Conservation (phyloP, 2,113 vertebrate genomes). For the Urocolius indicus region DNA sequence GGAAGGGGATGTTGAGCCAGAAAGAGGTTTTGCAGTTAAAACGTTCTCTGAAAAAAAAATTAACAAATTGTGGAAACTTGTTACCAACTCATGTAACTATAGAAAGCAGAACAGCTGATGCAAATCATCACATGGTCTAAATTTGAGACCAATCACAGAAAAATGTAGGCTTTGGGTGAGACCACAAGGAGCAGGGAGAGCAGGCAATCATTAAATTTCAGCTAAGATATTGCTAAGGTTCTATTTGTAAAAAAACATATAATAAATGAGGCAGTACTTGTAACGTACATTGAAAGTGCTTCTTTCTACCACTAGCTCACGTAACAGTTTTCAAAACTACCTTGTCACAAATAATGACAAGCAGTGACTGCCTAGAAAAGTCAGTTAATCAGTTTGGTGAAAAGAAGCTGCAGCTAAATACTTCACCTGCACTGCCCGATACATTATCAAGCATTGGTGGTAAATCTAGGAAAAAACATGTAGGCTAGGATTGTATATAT, state of each 20-base stretch:
- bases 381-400: not conserved
- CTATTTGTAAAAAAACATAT: not conserved
- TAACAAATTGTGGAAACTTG: not conserved
- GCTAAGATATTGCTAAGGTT: not conserved
- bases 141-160: not conserved
- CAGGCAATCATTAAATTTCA: not conserved
- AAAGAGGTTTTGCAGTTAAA: not conserved
- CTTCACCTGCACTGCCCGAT: not conserved
- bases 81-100: not conserved
- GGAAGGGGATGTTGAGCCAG: not conserved
- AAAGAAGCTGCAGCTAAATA: slow-evolving; percentile 1
- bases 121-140: not conserved
- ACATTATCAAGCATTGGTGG: not conserved
- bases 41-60: not conserved
- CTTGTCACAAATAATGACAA: slow-evolving; percentile 12
- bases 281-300: not conserved
- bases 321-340: slow-evolving; percentile 1
- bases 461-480: not conserved
- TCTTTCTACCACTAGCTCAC: not conserved
- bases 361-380: not conserved
- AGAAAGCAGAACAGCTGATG: not conserved
- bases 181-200: not conserved
- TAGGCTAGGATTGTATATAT: not conserved
- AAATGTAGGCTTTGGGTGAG: not conserved
- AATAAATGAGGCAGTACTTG: not conserved